Evolutionary conservation across 1,140 invertebrate genomes (phyloP).

Genomic region (Ips nitidus): DNA sequence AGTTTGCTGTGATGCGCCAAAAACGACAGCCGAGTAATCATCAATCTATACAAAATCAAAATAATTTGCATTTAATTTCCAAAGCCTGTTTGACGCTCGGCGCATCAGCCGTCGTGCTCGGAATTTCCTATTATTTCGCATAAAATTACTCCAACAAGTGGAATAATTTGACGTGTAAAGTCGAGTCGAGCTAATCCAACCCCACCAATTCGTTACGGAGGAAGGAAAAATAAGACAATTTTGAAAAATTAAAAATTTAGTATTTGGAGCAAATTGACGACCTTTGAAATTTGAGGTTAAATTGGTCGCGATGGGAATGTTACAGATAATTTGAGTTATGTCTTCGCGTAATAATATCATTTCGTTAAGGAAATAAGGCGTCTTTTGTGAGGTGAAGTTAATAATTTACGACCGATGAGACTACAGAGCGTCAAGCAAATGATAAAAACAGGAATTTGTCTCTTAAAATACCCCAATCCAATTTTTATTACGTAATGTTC

Average conservation of each 20-base stretch:
- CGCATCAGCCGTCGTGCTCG: conserved; percentile 29
- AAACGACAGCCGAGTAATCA: not conserved
- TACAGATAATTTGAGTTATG: conserved; percentile 19
- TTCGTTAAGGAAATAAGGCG: conserved; percentile 9
- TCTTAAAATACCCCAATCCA: too few relatives aligned
- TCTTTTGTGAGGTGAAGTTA: conserved; percentile 1
- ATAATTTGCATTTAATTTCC: conserved; percentile 25
- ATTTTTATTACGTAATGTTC: too few relatives aligned
- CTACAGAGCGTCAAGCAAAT: too few relatives aligned
- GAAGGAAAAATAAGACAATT: conserved; percentile 9
- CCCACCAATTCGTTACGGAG: not conserved
- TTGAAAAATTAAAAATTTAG: conserved; percentile 24
- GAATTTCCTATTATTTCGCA: conserved; percentile 33
- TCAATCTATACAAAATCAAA: conserved; percentile 20
- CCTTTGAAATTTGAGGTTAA: conserved; percentile 14
- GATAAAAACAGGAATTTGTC: too few relatives aligned
- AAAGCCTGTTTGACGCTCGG: conserved; percentile 16
- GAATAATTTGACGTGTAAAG: conserved; percentile 36
- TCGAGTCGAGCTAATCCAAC: not conserved
- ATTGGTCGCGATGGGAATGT: conserved; percentile 11
- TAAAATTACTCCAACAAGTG: conserved; percentile 39
- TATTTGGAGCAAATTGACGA: conserved; percentile 20
- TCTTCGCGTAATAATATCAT: conserved; percentile 14
- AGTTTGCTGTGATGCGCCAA: too few relatives aligned
- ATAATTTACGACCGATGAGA: conserved; percentile 2